Evolutionary conservation across 2,797 vertebrate genomes (phyloP).

Genomic region (Remorina albescens): DNA sequence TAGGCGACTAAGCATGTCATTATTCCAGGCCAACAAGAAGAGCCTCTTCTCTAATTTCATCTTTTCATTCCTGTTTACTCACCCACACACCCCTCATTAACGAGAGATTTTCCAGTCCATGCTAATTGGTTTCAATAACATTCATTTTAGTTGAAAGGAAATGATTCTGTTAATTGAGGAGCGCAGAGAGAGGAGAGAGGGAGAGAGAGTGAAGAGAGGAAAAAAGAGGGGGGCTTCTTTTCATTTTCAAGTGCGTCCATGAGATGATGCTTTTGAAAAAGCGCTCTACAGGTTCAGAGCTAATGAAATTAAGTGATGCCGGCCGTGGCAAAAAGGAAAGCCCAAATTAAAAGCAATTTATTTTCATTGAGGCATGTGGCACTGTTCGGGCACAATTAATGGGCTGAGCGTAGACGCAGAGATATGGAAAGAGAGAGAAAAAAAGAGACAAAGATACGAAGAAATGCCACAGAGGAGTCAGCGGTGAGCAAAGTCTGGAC

Average conservation of each 20-base stretch:
- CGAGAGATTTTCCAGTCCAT: constrained; percentile 99
- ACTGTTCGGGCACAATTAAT: constrained; percentile 94
- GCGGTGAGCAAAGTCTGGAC: constrained; percentile 66
- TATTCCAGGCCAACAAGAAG: constrained; percentile 99
- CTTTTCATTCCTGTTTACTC: constrained; percentile 99
- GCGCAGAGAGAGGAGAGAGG: constrained; percentile 82
- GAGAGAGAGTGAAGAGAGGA: constrained; percentile 31
- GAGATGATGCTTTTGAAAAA: constrained; percentile 94
- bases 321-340: constrained; percentile 89
- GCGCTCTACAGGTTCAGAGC: constrained; percentile 95
- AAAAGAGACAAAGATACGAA: constrained; percentile 69
- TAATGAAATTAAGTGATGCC: constrained; percentile 99
- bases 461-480: constrained; percentile 68
- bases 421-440: constrained; percentile 57
- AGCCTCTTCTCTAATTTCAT: constrained; percentile 99
- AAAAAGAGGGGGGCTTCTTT: constrained; percentile 84
- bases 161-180: constrained; percentile 99
- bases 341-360: constrained; percentile 99
- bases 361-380: constrained; percentile 98
- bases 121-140: constrained; percentile 99
- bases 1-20: constrained; percentile 99
- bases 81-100: constrained; percentile 99
- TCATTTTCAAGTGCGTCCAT: constrained; percentile 96
- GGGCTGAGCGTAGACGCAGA: constrained; percentile 76
- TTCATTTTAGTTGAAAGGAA: constrained; percentile 99